A percentile compares a stretch with the other conserved stretches of the same genome.
These are phyloP conservation scores for Microtus richardsoni DNA, from an alignment of 2,113 vertebrate species.

Conservation along the genomic window DNA sequence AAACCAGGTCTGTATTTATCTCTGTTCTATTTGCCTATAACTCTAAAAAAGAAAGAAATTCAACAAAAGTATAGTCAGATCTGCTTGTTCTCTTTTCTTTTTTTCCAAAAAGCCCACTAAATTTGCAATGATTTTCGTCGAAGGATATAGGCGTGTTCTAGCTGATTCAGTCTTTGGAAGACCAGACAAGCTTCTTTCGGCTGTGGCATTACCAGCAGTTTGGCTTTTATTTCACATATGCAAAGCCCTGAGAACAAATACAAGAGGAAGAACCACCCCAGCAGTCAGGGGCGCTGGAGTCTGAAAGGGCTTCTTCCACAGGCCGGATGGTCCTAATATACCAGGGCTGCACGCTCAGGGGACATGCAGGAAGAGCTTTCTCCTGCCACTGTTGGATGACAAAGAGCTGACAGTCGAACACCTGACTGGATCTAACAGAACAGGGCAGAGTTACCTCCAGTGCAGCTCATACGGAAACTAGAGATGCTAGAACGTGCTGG, in stretches of 20 bases:
- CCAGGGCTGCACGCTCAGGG: background rate
- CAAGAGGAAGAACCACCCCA: background rate
- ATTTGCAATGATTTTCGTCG: constrained; percentile 29
- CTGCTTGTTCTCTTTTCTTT: constrained; percentile 6
- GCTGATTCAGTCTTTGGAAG: background rate
- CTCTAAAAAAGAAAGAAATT: constrained; percentile 4
- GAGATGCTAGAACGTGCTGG: background rate
- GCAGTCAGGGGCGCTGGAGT: constrained; percentile 30
- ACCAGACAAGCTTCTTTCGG: constrained; percentile 45
- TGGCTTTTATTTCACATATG: background rate
- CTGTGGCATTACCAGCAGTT: background rate
- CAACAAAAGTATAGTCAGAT: constrained; percentile 32
- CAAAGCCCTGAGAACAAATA: constrained; percentile 10
- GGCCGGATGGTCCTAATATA: background rate
- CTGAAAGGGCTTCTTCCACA: background rate
- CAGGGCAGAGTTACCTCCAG: constrained; percentile 39
- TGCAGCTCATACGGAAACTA: background rate
- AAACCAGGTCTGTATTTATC: constrained; percentile 64
- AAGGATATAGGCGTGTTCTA: background rate
- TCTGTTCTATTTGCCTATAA: constrained; percentile 38
- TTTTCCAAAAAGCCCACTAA: background rate
- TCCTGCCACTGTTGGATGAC: background rate
- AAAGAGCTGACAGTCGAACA: constrained; percentile 15
- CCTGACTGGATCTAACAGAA: constrained; percentile 24
- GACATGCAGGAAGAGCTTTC: background rate